phyloP scores from a whole-genome alignment of 2,888 invertebrate species.

The Criorhina ranunculi region DNA sequence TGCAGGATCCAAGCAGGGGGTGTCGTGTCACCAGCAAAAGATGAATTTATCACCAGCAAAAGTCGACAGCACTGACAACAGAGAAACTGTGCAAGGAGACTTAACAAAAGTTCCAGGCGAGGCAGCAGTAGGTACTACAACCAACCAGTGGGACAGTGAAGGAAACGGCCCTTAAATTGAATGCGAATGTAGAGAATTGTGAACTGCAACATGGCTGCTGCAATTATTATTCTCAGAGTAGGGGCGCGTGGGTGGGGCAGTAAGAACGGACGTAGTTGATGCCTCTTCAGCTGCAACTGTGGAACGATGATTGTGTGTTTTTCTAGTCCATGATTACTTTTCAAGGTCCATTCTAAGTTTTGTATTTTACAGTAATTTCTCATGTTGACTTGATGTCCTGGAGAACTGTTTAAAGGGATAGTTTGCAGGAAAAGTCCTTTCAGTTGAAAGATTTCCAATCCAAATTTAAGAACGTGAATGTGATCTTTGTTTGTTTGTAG shows the following conservation, averaged over 20 bases:
- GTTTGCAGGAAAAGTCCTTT: not conserved
- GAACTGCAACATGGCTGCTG: slow-evolving; percentile 34
- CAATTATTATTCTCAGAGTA: slow-evolving; percentile 28
- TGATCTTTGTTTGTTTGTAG: too few relatives aligned
- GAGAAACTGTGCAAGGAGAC: slow-evolving; percentile 65
- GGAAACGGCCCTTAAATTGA: slow-evolving; percentile 57
- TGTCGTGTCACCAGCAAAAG: slow-evolving; percentile 79
- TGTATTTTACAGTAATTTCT: not conserved
- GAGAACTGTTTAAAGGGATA: not conserved
- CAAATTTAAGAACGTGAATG: too few relatives aligned
- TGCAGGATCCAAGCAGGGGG: slow-evolving; percentile 56
- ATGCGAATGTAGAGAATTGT: slow-evolving; percentile 25
- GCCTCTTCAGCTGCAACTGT: slow-evolving; percentile 2
- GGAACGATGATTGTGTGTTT: slow-evolving; percentile 50
- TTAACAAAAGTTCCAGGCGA: slow-evolving; percentile 65
- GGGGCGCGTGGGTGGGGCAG: slow-evolving; percentile 28
- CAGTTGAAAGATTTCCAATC: too few relatives aligned
- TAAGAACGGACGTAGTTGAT: slow-evolving; percentile 24
- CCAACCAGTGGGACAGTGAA: slow-evolving; percentile 12
- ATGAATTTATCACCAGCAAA: slow-evolving; percentile 81
- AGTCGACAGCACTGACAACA: slow-evolving; percentile 77
- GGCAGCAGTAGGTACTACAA: slow-evolving; percentile 44
- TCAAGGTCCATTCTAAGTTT: slow-evolving; percentile 39
- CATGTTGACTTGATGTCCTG: not conserved
- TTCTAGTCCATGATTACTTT: slow-evolving; percentile 56